phyloP scores from a whole-genome alignment of 2,113 vertebrate species.

The Scatophagus argus region DNA sequence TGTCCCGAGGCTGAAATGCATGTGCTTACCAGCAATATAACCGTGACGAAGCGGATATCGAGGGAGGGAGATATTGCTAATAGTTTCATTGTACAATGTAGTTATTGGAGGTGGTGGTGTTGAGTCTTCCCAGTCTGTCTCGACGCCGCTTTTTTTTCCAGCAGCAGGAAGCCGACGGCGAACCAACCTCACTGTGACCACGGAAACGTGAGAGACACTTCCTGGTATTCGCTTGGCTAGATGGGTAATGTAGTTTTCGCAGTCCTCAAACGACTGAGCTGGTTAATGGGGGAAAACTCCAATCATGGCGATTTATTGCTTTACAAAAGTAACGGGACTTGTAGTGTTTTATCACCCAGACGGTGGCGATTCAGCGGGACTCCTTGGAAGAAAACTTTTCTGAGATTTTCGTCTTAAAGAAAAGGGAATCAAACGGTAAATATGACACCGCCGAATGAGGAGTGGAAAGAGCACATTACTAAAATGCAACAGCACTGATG shows the following conservation, averaged over 20 bases:
- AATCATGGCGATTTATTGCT: constrained; percentile 55
- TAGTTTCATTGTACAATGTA: constrained; percentile 85
- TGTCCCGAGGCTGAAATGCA: neutral
- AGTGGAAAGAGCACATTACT: neutral
- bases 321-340: constrained; percentile 62
- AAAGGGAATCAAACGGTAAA: constrained; percentile 59
- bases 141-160: constrained; percentile 80
- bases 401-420: constrained; percentile 33
- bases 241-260: constrained; percentile 73
- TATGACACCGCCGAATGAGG: constrained; percentile 10
- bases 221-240: constrained; percentile 30
- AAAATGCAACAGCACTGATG: neutral
- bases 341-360: constrained; percentile 76
- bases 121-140: constrained; percentile 77
- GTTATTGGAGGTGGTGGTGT: constrained; percentile 74
- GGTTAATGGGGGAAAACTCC: constrained; percentile 25
- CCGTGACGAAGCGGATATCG: constrained; percentile 74
- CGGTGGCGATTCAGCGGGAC: constrained; percentile 68
- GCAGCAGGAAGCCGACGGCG: constrained; percentile 82
- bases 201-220: constrained; percentile 72
- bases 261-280: fast-evolving
- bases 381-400: constrained; percentile 73
- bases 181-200: constrained; percentile 75
- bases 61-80: constrained; percentile 74
- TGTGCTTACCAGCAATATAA: constrained; percentile 82